Percentiles rank a stretch among this genome's conserved stretches.
Conservation (phyloP, 2,113 vertebrate genomes). For the Pedetes capensis region DNA sequence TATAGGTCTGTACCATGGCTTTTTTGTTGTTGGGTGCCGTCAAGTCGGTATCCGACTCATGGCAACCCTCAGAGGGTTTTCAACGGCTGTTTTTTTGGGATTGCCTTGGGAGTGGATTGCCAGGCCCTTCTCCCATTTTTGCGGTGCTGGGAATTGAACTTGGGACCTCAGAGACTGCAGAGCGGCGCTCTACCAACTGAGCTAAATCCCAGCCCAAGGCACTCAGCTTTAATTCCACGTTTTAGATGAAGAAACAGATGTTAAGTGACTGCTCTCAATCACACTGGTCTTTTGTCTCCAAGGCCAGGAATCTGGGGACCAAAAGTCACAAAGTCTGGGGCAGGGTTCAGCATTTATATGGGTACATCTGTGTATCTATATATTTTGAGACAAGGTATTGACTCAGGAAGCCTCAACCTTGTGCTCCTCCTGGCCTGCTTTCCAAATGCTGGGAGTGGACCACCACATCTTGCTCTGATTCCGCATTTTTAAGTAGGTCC, state of each 20-base stretch:
- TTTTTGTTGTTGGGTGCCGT: too few relatives aligned
- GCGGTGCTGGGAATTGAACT: too few relatives aligned
- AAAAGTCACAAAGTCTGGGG: neutral
- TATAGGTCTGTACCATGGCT: too few relatives aligned
- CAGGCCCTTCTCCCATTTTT: too few relatives aligned
- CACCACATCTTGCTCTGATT: neutral
- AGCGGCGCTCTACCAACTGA: too few relatives aligned
- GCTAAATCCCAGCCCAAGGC: too few relatives aligned
- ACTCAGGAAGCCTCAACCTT: too few relatives aligned
- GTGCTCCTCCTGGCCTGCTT: neutral
- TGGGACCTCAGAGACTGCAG: too few relatives aligned
- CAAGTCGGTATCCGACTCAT: too few relatives aligned
- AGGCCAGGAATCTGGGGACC: neutral
- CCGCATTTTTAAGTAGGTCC: neutral
- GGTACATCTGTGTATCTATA: neutral
- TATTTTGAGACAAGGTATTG: neutral
- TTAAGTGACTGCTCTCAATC: neutral
- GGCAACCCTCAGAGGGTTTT: too few relatives aligned
- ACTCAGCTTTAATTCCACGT: neutral
- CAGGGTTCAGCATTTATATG: neutral
- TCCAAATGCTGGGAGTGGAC: neutral
- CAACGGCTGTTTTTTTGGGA: too few relatives aligned
- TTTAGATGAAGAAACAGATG: neutral
- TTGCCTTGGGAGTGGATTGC: too few relatives aligned
- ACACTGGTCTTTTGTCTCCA: neutral